Conservation (phyloP, 1,140 invertebrate genomes). For the Oreohelix idahoensis region DNA sequence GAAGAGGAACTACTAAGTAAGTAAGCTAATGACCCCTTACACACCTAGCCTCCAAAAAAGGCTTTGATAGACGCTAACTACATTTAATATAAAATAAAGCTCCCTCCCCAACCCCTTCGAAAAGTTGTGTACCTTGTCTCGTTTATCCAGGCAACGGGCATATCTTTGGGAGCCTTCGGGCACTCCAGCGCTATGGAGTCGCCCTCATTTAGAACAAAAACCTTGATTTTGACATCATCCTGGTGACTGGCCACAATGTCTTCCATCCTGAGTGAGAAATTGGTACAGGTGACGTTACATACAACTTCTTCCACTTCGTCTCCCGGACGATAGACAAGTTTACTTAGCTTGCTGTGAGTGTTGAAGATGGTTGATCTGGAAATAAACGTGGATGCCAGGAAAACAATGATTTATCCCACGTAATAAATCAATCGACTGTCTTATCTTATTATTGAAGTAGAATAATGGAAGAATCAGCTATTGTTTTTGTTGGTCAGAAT, state of each 20-base stretch:
- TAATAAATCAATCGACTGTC: no score
- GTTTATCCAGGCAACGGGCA: slow-evolving; percentile 26
- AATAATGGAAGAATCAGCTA: no score
- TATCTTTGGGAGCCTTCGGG: not conserved
- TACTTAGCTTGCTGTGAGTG: not conserved
- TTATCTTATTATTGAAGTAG: no score
- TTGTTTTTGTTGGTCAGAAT: no score
- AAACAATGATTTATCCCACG: no score
- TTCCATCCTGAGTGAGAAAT: not conserved
- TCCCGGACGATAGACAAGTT: not conserved
- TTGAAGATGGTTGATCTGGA: slow-evolving; percentile 1
- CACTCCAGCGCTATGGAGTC: not conserved
- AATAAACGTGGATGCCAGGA: not conserved
- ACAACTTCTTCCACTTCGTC: slow-evolving; percentile 19
- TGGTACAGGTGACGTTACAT: not conserved
- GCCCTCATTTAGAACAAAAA: not conserved
- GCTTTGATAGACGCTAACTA: no score
- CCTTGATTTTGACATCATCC: not conserved
- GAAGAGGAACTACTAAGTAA: no score
- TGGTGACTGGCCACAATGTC: not conserved
- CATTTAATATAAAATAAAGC: no score
- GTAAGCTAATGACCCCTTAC: no score
- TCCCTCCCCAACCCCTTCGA: no score
- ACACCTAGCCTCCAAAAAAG: no score
- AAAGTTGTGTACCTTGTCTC: not conserved